Conservation (phyloP, 2,797 vertebrate species). For the Catamblyrhynchus diadema region DNA sequence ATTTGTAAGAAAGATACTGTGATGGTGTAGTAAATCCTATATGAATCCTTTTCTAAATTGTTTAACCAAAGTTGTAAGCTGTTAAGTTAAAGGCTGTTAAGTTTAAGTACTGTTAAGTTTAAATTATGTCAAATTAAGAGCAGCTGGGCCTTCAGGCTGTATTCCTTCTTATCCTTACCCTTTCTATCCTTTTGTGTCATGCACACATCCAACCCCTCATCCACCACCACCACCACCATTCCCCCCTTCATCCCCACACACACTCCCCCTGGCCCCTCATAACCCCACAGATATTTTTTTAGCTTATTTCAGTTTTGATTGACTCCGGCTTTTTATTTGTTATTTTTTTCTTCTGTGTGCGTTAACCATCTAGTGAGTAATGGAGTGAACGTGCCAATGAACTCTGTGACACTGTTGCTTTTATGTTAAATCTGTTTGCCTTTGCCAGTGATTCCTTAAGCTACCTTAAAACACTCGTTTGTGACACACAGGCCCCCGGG, state of each 20-base stretch:
- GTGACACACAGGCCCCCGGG: background rate
- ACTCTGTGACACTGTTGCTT: background rate
- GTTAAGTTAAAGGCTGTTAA: background rate
- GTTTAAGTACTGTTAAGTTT: background rate
- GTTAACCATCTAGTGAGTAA: background rate
- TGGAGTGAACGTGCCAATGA: background rate
- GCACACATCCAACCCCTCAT: background rate
- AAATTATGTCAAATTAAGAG: background rate
- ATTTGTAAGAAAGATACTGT: background rate
- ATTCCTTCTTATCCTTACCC: background rate
- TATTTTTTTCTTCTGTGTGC: fast-evolving
- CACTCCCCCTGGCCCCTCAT: background rate
- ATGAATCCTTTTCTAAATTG: background rate
- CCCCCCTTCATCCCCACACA: fast-evolving
- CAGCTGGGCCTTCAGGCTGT: background rate
- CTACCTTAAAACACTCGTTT: fast-evolving
- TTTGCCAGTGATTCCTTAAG: background rate
- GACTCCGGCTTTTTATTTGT: background rate
- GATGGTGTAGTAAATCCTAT: background rate
- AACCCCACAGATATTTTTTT: background rate
- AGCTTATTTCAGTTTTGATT: fast-evolving
- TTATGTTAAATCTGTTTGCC: background rate
- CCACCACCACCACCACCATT: background rate
- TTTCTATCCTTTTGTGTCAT: background rate
- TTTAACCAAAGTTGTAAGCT: background rate